Base-by-base conservation (phyloP, 2,888 invertebrate genomes). In the Amblyteles armatorius region DNA sequence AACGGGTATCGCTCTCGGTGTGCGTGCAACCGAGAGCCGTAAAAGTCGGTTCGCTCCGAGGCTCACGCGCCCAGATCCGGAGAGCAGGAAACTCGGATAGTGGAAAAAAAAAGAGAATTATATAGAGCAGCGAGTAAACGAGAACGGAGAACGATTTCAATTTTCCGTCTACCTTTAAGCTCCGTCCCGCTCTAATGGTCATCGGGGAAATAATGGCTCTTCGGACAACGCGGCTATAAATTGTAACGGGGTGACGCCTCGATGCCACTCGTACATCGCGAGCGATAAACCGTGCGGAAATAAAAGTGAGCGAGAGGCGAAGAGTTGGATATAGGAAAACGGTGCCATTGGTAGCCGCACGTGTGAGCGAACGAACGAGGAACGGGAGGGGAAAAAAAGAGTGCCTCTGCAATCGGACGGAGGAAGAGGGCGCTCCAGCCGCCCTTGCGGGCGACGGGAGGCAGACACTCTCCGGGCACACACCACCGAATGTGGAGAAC, bases 231-330 rank as follows among this genome's bases (percentile, higher is more conserved):
- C 69, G 77, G 73, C 85, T 81, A 87, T 89, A 89, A 91, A 91
- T 90, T 85, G 85, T 81, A 79, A 57, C 77, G 74, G 86, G 84
- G 83, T 88, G 87, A 88, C 89, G 88, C 88, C 88, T 89, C 89
- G 88, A 88, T 88, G 88, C 87, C 87, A 89, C 84, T 87, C 82
- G 87, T 87, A 87, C 86, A 85, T 90, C 89, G 88, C 83, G 85
- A 86, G 82, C 88, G 89, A 87, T 87, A 88, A 87, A 90, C 87
- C 80, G 84, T 78, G 69, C 76, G 83, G 72, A 71, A 84, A 72
- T 78, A 81, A 79, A 86, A 83, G 84, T 82, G 73, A 76, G 81
- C 77, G 78, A 73, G 83, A 50, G 69, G 72, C 52, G 79, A 67
- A 73, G 63, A 71, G 63, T 69, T 55, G 50, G 83, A 60, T 22